Base-by-base conservation (phyloP, 2,113 vertebrate species). In the Saguinus midas region DNA sequence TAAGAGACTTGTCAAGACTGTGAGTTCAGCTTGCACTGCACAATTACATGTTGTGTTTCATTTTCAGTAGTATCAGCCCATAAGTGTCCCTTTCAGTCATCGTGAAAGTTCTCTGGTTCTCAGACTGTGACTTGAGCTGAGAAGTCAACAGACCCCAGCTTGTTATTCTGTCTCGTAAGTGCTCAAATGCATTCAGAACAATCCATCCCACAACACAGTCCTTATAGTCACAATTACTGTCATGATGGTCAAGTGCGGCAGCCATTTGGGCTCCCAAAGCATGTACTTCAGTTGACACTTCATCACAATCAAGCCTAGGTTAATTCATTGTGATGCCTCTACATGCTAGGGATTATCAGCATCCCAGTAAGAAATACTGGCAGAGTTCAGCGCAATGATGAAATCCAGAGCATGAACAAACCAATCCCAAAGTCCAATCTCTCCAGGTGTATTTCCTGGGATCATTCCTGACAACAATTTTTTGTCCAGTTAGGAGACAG, bases 51-150 rank as follows among this genome's bases (percentile, higher is more conserved):
- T 52, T 87, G 43, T 80, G 29, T 58, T 87, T 88, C n/a, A 52
- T 95, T 92, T 85, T 92, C 64, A 92, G 86, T 37, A 94, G 16
- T 91, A 83, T 92, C 82, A 78, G n/a, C n/a, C 10, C 8, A 16
- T 79, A 91, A 73, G 20, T 87, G 45, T 13, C 48, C 66, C 57
- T 92, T 81, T 68, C 78, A 70, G 23, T 37, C 78, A 95, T 55
- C 73, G 66, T 3, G 32, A 95, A 93, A 95, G 55, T 73, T 73
- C n/a, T 85, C 73, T 93, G 55, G 40, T 94, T 87, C 75, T 91
- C 43, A 43, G 50, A 91, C 27, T 94, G n/a, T 92, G 79, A 80
- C 45, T 92, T 90, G 73, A 93, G 40, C 80, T 95, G 84, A 89
- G 68, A 92, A 82, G 72, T 93, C 55, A 83, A 55, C 25, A 18